Evolutionary conservation across 2,113 vertebrate genomes (phyloP).

Genomic region (Chascanopsetta lugubris): DNA sequence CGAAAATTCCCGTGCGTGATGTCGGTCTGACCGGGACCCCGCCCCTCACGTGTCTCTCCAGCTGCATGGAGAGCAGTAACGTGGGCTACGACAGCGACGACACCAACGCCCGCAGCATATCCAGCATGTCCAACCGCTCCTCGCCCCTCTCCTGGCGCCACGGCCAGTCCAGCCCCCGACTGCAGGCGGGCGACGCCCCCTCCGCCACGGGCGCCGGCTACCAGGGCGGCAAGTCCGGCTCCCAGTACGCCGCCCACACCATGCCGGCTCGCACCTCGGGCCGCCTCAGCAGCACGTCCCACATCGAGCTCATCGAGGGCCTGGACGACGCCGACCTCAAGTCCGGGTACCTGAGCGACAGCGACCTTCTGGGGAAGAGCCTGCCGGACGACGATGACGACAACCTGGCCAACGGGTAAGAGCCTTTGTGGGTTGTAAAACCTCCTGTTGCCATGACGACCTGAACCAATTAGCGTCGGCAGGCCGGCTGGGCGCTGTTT

Average conservation of each 20-base stretch:
- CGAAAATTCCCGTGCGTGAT: too few relatives aligned
- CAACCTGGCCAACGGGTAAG: slow-evolving; percentile 94
- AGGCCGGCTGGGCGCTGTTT: not conserved
- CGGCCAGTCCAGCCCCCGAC: slow-evolving; percentile 93
- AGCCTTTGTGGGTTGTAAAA: not conserved
- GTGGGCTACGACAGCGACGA: slow-evolving; percentile 95
- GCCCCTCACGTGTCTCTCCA: slow-evolving; percentile 57
- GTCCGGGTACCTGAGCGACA: slow-evolving; percentile 96
- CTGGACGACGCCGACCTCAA: slow-evolving; percentile 87
- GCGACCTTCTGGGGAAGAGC: slow-evolving; percentile 90
- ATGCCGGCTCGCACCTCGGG: slow-evolving; percentile 92
- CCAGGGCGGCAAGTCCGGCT: slow-evolving; percentile 78
- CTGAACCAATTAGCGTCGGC: slow-evolving; percentile 1
- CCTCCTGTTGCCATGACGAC: slow-evolving; percentile 21
- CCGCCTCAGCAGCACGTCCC: slow-evolving; percentile 91
- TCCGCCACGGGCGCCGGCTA: slow-evolving; percentile 86
- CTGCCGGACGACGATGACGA: slow-evolving; percentile 92
- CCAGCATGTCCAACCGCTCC: slow-evolving; percentile 96
- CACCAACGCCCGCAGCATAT: slow-evolving; percentile 91
- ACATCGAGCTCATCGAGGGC: slow-evolving; percentile 90
- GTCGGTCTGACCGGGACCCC: too few relatives aligned
- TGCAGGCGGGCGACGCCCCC: slow-evolving; percentile 94
- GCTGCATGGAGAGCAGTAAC: slow-evolving; percentile 89
- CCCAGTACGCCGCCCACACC: slow-evolving; percentile 92
- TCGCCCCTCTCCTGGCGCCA: slow-evolving; percentile 97